Base-by-base conservation (phyloP, 2,113 vertebrate genomes). In the Misgurnus mizolepis region DNA sequence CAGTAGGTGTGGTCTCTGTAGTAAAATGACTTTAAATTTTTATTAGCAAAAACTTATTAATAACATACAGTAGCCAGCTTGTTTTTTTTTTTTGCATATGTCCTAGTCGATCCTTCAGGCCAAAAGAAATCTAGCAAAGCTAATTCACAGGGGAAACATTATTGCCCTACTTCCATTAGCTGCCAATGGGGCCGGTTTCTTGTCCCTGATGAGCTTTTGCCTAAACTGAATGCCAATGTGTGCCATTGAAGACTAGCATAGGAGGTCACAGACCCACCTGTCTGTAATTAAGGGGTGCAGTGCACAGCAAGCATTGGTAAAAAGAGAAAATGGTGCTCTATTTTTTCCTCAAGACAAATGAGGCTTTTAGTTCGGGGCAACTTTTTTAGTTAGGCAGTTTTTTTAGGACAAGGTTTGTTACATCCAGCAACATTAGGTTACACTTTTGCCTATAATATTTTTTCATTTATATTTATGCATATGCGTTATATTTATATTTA, bases 91-190 rank as follows among this genome's bases (percentile, higher is more conserved):
- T 50, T 39, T 49, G 43, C 5, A 64, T 18, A n/a, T 58, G 0
- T 39, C 55, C 0, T 22, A 65, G 53, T 47, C 17, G 34, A 8
- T 60, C 10, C 60, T 47, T 18, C 62, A 67, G 22, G 62, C 18
- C 61, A 74, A 18, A 43, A 55, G 67, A 74, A 6, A 22, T 67
- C 41, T 64, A 74, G 49, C 49, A 60, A 66, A 70, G 62, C 76
- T 70, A 66, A 60, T 10, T 15, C 6, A 6, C 22, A 34, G 62
- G 12, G 43, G 60, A 50, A 50, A 79, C 55, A 72, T 67, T 72
- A 83, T 22, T 74, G 92, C 82, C 90, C 89, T 90, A 91, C 86
- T 92, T 92, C 79, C 82, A 79, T 73, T 83, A 81, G 83, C 50
- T 74, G 75, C 74, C 66, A 56, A 81, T 78, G 83, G 39, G 71